These are phyloP conservation scores for Lithobates pipiens DNA, from an alignment of 2,797 vertebrate species.

Conservation along the genomic window DNA sequence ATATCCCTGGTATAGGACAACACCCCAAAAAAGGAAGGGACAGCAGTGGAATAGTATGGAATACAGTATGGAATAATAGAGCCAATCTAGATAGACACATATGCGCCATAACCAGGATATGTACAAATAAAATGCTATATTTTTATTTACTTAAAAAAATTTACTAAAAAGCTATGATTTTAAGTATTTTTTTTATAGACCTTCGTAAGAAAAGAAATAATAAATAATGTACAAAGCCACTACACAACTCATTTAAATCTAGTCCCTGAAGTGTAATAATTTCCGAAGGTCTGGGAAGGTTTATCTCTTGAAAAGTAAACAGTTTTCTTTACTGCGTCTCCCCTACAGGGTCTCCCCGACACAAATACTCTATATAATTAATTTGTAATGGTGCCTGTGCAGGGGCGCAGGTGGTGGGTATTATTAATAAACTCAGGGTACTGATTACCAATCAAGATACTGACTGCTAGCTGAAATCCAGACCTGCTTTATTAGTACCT, in stretches of 20 bases:
- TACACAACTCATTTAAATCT: neutral
- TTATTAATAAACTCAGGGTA: slow-evolving; percentile 34
- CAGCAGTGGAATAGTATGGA: no score
- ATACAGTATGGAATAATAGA: no score
- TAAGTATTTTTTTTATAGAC: no score
- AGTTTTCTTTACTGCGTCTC: slow-evolving; percentile 20
- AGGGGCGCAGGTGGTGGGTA: slow-evolving; percentile 30
- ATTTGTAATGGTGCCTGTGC: slow-evolving; percentile 22
- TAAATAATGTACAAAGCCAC: neutral
- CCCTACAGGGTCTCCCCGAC: slow-evolving; percentile 22
- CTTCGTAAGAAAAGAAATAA: neutral
- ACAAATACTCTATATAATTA: slow-evolving; percentile 1
- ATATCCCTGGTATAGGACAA: no score
- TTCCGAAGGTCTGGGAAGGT: neutral
- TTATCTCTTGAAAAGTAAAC: slow-evolving; percentile 12
- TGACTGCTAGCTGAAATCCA: neutral
- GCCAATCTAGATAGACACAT: no score
- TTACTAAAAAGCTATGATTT: no score
- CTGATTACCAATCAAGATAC: slow-evolving; percentile 12
- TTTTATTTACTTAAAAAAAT: no score
- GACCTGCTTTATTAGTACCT: slow-evolving; percentile 3
- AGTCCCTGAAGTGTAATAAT: neutral
- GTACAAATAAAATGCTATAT: no score
- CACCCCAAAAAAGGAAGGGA: no score
- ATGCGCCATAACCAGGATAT: no score